Conservation (phyloP, 2,888 invertebrate genomes). For the Cerceris ruficornis region DNA sequence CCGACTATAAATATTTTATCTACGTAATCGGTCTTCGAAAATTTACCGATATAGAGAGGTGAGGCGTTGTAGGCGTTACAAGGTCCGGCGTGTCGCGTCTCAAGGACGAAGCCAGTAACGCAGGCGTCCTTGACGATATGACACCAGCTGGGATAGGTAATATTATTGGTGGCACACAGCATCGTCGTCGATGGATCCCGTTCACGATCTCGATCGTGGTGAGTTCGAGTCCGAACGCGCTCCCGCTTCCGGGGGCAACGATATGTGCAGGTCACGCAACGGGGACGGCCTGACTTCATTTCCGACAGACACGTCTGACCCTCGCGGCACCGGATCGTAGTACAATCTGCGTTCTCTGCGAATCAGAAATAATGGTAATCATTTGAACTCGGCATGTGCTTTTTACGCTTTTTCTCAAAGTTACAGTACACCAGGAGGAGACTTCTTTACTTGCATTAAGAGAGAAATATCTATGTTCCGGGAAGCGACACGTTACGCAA, state of each 20-base stretch:
- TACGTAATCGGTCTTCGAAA: conserved; percentile 25
- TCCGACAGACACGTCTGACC: conserved; percentile 88
- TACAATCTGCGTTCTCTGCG: conserved; percentile 87
- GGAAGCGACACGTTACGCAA: too few species aligned
- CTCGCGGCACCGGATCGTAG: conserved; percentile 86
- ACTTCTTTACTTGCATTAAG: too few species aligned
- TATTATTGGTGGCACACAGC: conserved; percentile 89
- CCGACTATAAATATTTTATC: neutral
- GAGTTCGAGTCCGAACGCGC: conserved; percentile 72
- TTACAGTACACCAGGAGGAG: too few species aligned
- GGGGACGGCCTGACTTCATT: conserved; percentile 85
- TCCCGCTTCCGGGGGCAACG: conserved; percentile 83
- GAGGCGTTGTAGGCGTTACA: conserved; percentile 82
- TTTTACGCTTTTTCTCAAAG: too few species aligned
- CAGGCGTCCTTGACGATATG: conserved; percentile 91
- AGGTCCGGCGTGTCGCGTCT: conserved; percentile 86
- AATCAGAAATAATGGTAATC: conserved; percentile 59
- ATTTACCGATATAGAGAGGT: conserved; percentile 66
- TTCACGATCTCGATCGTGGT: conserved; percentile 73
- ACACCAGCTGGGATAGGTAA: conserved; percentile 90
- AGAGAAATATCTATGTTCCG: too few species aligned
- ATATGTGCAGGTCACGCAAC: conserved; percentile 88
- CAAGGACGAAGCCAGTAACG: conserved; percentile 87
- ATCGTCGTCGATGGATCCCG: conserved; percentile 74
- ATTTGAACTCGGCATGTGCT: too few species aligned